A percentile compares a stretch with the other conserved stretches of the same genome.
phyloP scores from a whole-genome alignment of 2,797 vertebrate species.

The Sardinella longiceps region DNA sequence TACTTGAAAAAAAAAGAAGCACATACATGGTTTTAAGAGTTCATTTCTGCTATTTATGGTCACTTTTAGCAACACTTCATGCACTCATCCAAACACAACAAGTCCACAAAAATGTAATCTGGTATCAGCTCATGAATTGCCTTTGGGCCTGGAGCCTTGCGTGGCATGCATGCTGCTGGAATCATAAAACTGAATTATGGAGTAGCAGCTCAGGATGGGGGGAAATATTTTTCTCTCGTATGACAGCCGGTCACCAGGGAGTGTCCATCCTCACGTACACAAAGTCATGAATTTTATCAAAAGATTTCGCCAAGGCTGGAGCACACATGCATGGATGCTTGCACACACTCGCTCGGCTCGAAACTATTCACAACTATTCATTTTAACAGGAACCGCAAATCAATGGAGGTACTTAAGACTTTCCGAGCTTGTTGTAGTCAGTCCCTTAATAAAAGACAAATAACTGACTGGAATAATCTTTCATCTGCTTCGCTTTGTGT shows the following conservation, averaged over 20 bases:
- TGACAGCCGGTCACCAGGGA: slow-evolving; percentile 35
- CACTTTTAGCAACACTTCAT: not conserved
- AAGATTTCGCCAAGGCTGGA: slow-evolving; percentile 26
- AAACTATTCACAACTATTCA: not conserved
- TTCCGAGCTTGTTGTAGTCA: not conserved
- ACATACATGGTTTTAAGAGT: too few species aligned
- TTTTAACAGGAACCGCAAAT: not conserved
- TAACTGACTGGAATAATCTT: slow-evolving; percentile 36
- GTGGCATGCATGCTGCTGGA: not conserved
- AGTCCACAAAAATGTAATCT: slow-evolving; percentile 37
- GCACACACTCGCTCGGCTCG: not conserved
- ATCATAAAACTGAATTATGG: slow-evolving; percentile 44
- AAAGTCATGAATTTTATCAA: slow-evolving; percentile 32
- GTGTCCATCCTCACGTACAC: slow-evolving; percentile 8
- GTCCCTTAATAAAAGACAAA: slow-evolving; percentile 50
- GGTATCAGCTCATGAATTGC: slow-evolving; percentile 28
- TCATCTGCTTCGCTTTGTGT: not conserved
- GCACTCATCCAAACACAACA: slow-evolving; percentile 24
- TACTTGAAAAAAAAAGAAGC: too few species aligned
- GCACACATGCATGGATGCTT: not conserved
- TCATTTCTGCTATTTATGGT: not conserved
- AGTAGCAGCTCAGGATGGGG: slow-evolving; percentile 13
- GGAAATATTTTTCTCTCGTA: slow-evolving; percentile 34
- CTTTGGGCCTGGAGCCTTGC: slow-evolving; percentile 5
- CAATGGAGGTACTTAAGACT: not conserved